Evolutionary conservation across 2,888 invertebrate species (phyloP).

Genomic region (Blera fallax): DNA sequence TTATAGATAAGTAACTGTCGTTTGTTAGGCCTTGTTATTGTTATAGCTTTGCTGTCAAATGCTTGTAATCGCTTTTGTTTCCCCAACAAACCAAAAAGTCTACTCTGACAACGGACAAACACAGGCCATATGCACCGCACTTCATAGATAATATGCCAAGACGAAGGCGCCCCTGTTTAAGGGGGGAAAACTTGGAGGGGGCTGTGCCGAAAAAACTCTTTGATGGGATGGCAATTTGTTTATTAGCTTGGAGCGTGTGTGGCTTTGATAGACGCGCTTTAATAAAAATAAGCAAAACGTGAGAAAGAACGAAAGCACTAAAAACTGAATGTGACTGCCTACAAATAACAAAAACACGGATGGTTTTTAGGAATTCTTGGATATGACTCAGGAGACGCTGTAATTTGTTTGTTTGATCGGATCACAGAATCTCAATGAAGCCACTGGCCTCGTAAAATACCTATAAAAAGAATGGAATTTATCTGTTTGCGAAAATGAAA

Average conservation of each 20-base stretch:
- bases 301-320: not conserved
- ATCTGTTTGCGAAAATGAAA: not conserved
- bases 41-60: not conserved
- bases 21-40: not conserved
- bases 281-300: not conserved
- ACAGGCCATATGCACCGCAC: conserved; percentile 8
- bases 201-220: too few species aligned
- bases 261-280: not conserved
- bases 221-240: not conserved
- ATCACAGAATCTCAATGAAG: not conserved
- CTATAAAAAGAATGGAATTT: not conserved
- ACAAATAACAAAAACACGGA: not conserved
- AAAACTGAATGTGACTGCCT: not conserved
- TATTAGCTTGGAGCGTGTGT: not conserved
- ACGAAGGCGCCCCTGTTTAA: too few species aligned
- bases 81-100: conserved; percentile 26
- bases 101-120: conserved; percentile 11
- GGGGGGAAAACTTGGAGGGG: too few species aligned
- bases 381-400: not conserved
- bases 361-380: not conserved
- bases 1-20: conserved; percentile 13
- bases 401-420: not conserved
- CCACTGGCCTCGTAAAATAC: not conserved
- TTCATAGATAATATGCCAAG: conserved; percentile 1
- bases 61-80: not conserved